Evolutionary conservation across 2,888 invertebrate genomes (phyloP), one percentile per base, ranked within the genome.

Genomic region (Diarsia dahlii): DNA sequence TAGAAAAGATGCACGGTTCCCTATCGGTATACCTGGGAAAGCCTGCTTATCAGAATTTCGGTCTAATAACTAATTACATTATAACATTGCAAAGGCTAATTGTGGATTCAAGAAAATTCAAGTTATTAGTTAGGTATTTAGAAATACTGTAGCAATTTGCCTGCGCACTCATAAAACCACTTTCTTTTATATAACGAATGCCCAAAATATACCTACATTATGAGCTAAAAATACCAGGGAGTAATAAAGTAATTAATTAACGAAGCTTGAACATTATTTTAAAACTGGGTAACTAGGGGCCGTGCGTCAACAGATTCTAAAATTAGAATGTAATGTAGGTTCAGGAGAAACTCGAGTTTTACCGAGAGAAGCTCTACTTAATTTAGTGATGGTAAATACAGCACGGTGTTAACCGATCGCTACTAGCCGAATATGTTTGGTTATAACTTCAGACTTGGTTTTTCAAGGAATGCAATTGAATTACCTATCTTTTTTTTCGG

Each of bases 151-250:
- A 56, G 13, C 4, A 28, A 45, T 45, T 50, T 50, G n/a, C 28
- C 23, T 20, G 13, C 23, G 15, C 15, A n/a, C 13, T 15, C 18
- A 3, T 3, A 48, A 34, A 48, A 48, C 18, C 34, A 18, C 18
- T 45, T 23, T 56, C 4, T 52, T 45, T 50, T 50, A 69, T 12
- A 20, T 45, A 50, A 50, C 18, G 28, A 70, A 73, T 56, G 48
- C 64, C 28, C 13, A 64, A 15, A 71, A 52, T 71, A 52, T 67
- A 23, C 28, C 28, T 28, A 28, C 50, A 23, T 74, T 70, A n/a
- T 10, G 15, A 23, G 39, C 39, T 20, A 56, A 71, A 75, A 64
- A 64, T 73, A 73, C 48, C 39, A 23, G 23, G 34, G n/a, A 4
- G 20, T 56, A 13, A 23, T 23, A 23, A 56, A 39, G 39, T 56